Evolutionary conservation across 2,888 invertebrate genomes (phyloP).

Genomic region (Chymomyza caudatula): DNA sequence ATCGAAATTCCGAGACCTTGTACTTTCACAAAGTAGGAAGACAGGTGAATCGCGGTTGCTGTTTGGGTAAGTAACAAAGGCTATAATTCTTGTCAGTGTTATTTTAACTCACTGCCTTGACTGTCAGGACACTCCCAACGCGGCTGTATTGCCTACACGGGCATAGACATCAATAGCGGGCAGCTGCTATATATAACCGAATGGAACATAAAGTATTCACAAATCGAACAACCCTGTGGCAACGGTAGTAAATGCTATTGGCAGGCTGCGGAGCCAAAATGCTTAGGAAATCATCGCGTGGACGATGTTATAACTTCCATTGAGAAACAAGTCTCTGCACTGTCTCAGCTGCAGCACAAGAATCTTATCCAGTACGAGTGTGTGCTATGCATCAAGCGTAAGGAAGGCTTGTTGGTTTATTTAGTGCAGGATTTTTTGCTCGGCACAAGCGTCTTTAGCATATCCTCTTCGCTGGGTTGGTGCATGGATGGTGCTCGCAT

Average conservation of each 20-base stretch:
- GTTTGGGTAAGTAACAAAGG: slow-evolving; percentile 79
- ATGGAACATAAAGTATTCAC: slow-evolving; percentile 82
- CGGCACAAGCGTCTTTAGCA: slow-evolving; percentile 76
- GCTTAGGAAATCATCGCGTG: slow-evolving; percentile 74
- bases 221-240: slow-evolving; percentile 75
- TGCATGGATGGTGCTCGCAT: slow-evolving; percentile 78
- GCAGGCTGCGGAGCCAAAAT: slow-evolving; percentile 68
- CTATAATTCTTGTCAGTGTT: neutral
- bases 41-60: slow-evolving; percentile 86
- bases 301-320: slow-evolving; percentile 79
- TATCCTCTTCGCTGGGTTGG: slow-evolving; percentile 76
- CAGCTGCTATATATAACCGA: slow-evolving; percentile 86
- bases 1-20: slow-evolving; percentile 80
- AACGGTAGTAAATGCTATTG: slow-evolving; percentile 74
- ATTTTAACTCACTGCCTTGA: neutral
- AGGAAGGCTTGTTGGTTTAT: slow-evolving; percentile 83
- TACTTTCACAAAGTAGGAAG: slow-evolving; percentile 81
- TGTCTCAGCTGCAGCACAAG: slow-evolving; percentile 84
- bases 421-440: slow-evolving; percentile 84
- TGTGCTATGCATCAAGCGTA: slow-evolving; percentile 82
- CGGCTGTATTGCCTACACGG: slow-evolving; percentile 86
- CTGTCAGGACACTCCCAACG: slow-evolving; percentile 83
- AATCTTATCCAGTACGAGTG: slow-evolving; percentile 88
- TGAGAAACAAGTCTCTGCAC: slow-evolving; percentile 87
- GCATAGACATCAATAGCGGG: slow-evolving; percentile 86